Base-by-base conservation (phyloP, 2,113 vertebrate species). In the Takifugu bimaculatus region DNA sequence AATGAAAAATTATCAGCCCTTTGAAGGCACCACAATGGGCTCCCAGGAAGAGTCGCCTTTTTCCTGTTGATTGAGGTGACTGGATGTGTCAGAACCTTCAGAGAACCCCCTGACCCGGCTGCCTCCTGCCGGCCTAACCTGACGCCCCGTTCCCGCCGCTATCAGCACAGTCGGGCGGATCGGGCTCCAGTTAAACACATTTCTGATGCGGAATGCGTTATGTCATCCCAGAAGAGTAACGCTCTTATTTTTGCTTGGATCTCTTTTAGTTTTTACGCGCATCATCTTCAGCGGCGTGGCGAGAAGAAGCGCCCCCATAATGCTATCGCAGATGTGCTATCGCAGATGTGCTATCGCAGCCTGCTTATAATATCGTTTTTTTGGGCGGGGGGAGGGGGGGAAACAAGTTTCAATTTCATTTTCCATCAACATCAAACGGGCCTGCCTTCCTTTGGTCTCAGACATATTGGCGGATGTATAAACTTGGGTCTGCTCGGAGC, bases 321-420 rank as follows among this genome's bases (percentile, higher is more conserved):
- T 66, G 54, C 74, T 74, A 80, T 79, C 71, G n/a, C 68, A 67
- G 71, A 74, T 61, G 64, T 80, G 66, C 7, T 65, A 73, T 76
- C 47, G 60, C 42, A 56, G 67, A 74, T 61, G 64, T 80, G 66
- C 7, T 65, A 73, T 76, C 47, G 60, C 42, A 56, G 67, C 52
- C 65, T 77, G 59, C 63, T 79, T 84, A 78, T 78, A 75, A 84
- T 70, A 54, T 70, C 15, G 26, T 57, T 75, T 79, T 73, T 70
- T 44, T 13, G 28, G 13, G 13, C 27, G 29, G 9, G 10, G 49
- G 45, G 45, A 4, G 13, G 29, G 29, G 42, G 12, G 59, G 26
- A 1, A 15, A 54, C 57, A 72, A 64, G 62, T 83, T 87, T 80
- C 85, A 85, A 88, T 87, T 79, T 85, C 73, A 79, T 88, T 87